Evolutionary conservation across 2,113 vertebrate species (phyloP), one percentile per base, ranked within the genome.

Genomic region (Leptodactylus fuscus): DNA sequence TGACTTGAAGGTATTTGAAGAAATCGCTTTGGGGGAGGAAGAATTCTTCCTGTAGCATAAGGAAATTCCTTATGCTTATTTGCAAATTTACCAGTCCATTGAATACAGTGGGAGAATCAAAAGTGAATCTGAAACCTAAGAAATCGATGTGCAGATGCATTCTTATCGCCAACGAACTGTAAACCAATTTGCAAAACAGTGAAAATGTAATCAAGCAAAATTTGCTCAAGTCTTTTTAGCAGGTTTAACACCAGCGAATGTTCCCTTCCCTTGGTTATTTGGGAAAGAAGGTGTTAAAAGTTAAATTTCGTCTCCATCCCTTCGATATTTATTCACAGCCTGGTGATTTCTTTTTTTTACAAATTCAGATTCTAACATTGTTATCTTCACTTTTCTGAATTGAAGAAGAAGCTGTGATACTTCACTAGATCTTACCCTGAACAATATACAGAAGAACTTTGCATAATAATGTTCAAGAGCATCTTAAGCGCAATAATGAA

Each of bases 331-430:
- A 36, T 36, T 69, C 34, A 34, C 29, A 69, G 65, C 2, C 16
- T 22, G 24, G n/a, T n/a, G 13, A 34, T 67, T 34, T 34, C 18
- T 67, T 62, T 18, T 67, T 34, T 36, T 34, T 20, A 20, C 29
- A 34, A 67, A 67, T 20, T 67, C 32, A 67, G 34, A 34, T 67
- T 67, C 16, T 34, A 13, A 67, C 62, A 69, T 69, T 69, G 32
- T 69, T 38, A 38, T 38, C 32, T 22, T 16, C 65, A 36, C 13
- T 36, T 38, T 69, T 69, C 18, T 69, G 32, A 69, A 69, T 32
- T 69, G 32, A 38, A 69, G 34, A 38, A 69, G 34, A 69, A 38
- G 38, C 65, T 69, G 65, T 69, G 32, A 69, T 69, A 20, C 65
- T 69, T 69, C 65, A 38, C 16, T 22, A 69, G 32, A 20, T 36